Conservation (phyloP, 2,113 vertebrate genomes). For the Rana temporaria region DNA sequence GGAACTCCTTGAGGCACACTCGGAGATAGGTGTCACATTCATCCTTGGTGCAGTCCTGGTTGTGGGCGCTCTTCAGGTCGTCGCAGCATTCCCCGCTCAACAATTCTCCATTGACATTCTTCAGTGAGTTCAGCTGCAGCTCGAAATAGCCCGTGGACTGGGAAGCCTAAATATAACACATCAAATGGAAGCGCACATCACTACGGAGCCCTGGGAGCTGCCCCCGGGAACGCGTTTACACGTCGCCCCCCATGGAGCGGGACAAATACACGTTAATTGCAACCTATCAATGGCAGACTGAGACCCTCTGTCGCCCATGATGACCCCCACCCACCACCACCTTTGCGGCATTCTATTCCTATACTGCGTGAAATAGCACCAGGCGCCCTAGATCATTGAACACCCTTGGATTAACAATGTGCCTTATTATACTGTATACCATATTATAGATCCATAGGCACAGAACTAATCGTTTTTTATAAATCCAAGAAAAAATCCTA, state of each 20-base stretch:
- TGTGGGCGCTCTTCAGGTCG: constrained; percentile 72
- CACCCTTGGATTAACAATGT: not conserved
- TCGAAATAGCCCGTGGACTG: constrained; percentile 90
- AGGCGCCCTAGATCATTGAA: not conserved
- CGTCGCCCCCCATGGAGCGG: not conserved
- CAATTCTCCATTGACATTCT: constrained; percentile 88
- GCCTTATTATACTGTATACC: not conserved
- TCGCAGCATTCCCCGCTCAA: constrained; percentile 91
- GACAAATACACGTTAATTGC: constrained; percentile 32
- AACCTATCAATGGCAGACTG: constrained; percentile 26
- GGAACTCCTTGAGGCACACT: constrained; percentile 95
- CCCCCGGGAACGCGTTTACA: constrained; percentile 5
- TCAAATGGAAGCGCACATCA: constrained; percentile 58
- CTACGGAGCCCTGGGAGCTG: constrained; percentile 56
- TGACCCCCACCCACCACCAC: not conserved
- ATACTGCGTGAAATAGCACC: not conserved
- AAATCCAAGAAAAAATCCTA: too few relatives aligned
- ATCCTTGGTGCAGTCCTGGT: constrained; percentile 79
- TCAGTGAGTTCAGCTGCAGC: constrained; percentile 88
- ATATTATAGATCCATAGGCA: not conserved
- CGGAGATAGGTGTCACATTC: constrained; percentile 92
- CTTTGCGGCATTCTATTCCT: not conserved
- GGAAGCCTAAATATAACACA: constrained; percentile 83
- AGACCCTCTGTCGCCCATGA: not conserved
- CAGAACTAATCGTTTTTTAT: too few relatives aligned